Evolutionary conservation across 2,113 vertebrate species (phyloP), one percentile per base, ranked within the genome.

Genomic region (Chaetodon trifascialis): DNA sequence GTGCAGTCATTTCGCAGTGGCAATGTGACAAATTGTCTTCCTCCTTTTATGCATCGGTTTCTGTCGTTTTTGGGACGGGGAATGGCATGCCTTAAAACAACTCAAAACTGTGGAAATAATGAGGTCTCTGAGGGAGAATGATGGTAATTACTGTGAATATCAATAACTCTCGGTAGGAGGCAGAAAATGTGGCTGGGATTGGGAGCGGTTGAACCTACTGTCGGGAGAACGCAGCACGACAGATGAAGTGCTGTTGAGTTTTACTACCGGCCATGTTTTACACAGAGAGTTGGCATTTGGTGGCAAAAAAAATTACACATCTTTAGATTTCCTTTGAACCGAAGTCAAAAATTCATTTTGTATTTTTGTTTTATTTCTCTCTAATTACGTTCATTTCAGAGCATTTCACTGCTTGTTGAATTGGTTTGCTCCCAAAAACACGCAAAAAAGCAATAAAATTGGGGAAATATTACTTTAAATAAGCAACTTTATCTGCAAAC

Each of bases 91-190:
- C 80, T 87, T 73, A 60, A 86, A 88, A 89, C 60, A 75, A 86
- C 44, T 76, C 79, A 34, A 84, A 88, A 79, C 81, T 81, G 79
- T 73, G 79, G 84, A 89, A 82, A 86, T 91, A 92, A 93, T 91
- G 86, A 91, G 85, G 86, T 86, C 78, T 92, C 89, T 80, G 16
- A 84, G 88, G 88, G 71, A 91, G 85, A 75, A 69, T 66, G 76
- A 78, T 73, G 86, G 84, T 84, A 87, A 91, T 91, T 82, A 92
- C 79, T 82, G 79, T 79, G 87, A 87, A 90, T 88, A 89, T 89
- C 88, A 88, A 88, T 87, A 84, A 82, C 64, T 63, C 77, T 78
- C 83, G 65, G 79, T 23, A 47, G 84, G 84, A 74, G 78, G 76
- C 58, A 77, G 63, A 88, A 81, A 86, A 54, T 54, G 36, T 47